Base-by-base conservation (phyloP, 30 jellyfish, hydroid and myxozoan species). In the Aurelia aurita complex sp. Pacific region DNA sequence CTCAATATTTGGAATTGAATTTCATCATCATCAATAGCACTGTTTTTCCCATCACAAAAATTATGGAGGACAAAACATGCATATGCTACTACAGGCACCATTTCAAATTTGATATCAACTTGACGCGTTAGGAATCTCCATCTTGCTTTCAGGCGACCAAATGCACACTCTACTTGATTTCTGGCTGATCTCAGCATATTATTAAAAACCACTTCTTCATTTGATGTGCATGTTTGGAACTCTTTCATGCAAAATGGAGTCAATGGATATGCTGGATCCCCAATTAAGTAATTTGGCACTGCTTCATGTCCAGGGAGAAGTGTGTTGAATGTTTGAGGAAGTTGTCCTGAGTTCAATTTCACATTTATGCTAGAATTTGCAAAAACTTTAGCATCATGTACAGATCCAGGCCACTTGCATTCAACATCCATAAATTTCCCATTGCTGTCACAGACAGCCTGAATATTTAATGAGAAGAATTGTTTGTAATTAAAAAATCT, bases 31-130 rank as follows among this genome's bases (percentile, higher is more conserved):
- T 10, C 51, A 75, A 55, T n/a, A 46, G 50, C 32, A 7, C 14
- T 68, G 29, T 55, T 18, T 16, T 51, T 40, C 23, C 55, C 38
- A 8, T 82, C 91, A 82, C 91, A 82, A 43, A 8, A 67, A 64
- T 82, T 82, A 34, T 82, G 86, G 53, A 82, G 76, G 34, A 67
- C 89, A 82, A 82, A 82, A 60, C 91, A 82, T 10, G 91, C 91
- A 67, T 14, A 52, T n/a, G 73, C 67, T 17, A 82, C 64, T 5
- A 32, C 35, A 23, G 91, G 91, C 15, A 72, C 64, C 18, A 10
- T 10, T n/a, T 72, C 78, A 13, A 82, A 14, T 14, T 50, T n/a
- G 16, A 82, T 9, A 60, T 82, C 88, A 10, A 67, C 36, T 11
- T 32, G 33, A 12, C 81, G 73, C 2, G 64, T 70, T 32, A 82